phyloP scores from a whole-genome alignment of 1,140 invertebrate genomes.

The Venustaconcha ellipsiformis region DNA sequence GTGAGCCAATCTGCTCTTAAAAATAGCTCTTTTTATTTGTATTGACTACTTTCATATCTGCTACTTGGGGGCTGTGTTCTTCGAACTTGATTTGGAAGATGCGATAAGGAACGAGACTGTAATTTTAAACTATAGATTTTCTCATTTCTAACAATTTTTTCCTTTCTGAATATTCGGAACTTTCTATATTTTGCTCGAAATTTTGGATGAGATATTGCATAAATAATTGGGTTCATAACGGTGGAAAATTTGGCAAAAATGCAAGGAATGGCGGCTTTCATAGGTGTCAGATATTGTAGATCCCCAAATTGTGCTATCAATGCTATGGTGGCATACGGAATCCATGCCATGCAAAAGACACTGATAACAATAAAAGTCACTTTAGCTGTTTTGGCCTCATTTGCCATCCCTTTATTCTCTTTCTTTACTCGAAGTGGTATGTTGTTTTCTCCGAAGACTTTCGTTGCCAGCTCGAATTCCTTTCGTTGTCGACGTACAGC shows the following conservation, averaged over 20 bases:
- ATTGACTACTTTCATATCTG: too few relatives aligned
- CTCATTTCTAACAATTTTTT: too few relatives aligned
- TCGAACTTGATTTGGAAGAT: too few relatives aligned
- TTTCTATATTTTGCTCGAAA: slow-evolving; percentile 2
- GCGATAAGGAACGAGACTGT: too few relatives aligned
- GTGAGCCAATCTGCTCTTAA: too few relatives aligned
- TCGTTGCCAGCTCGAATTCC: slow-evolving; percentile 2
- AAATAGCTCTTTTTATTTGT: too few relatives aligned
- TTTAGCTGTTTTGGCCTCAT: slow-evolving; percentile 9
- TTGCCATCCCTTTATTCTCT: not conserved
- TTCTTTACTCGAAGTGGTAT: slow-evolving; percentile 3
- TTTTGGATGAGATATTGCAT: slow-evolving; percentile 14
- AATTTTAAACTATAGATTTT: too few relatives aligned
- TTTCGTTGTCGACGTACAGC: not conserved
- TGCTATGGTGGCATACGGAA: slow-evolving; percentile 5
- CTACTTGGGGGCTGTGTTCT: too few relatives aligned
- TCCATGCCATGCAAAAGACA: slow-evolving; percentile 10
- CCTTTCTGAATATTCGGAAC: not conserved
- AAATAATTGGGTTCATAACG: slow-evolving; percentile 9
- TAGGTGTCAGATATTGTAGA: not conserved
- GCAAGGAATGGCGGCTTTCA: slow-evolving; percentile 8
- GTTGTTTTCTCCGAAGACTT: not conserved
- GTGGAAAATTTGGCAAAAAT: slow-evolving; percentile 14
- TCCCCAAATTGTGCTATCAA: slow-evolving; percentile 3
- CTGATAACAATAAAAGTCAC: slow-evolving; percentile 8